Evolutionary conservation across 2,888 invertebrate species (phyloP).

Genomic region (Alsophila aescularia): DNA sequence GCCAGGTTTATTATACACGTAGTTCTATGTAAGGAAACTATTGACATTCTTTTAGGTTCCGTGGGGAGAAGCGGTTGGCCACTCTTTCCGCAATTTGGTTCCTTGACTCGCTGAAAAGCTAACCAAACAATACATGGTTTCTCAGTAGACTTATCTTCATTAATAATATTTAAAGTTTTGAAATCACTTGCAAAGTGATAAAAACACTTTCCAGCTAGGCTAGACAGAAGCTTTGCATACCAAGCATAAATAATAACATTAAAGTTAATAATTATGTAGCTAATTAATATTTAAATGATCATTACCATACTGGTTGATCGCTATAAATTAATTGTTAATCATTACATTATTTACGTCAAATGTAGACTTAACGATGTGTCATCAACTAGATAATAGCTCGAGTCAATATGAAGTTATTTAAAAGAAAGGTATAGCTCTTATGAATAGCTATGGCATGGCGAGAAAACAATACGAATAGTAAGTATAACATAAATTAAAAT

Average conservation of each 20-base stretch:
- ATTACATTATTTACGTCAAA: neutral
- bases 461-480: too few species aligned
- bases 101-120: constrained; percentile 19
- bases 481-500: too few species aligned
- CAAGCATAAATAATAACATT: too few species aligned
- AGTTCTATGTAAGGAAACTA: constrained; percentile 55
- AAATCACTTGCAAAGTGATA: too few species aligned
- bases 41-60: constrained; percentile 52
- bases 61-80: constrained; percentile 11
- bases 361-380: neutral
- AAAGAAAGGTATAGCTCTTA: neutral
- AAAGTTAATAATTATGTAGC: neutral
- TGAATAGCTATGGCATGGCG: too few species aligned
- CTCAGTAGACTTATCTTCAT: neutral
- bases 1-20: constrained; percentile 25
- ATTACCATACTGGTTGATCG: neutral
- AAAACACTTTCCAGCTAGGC: too few species aligned
- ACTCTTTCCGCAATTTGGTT: constrained; percentile 14
- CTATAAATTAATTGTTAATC: neutral
- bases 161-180: too few species aligned
- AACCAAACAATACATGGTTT: neutral
- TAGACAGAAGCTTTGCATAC: too few species aligned
- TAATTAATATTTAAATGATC: neutral
- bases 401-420: neutral
- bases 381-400: neutral